Evolutionary conservation across 2,113 vertebrate species (phyloP).

Genomic region (Melospiza georgiana): DNA sequence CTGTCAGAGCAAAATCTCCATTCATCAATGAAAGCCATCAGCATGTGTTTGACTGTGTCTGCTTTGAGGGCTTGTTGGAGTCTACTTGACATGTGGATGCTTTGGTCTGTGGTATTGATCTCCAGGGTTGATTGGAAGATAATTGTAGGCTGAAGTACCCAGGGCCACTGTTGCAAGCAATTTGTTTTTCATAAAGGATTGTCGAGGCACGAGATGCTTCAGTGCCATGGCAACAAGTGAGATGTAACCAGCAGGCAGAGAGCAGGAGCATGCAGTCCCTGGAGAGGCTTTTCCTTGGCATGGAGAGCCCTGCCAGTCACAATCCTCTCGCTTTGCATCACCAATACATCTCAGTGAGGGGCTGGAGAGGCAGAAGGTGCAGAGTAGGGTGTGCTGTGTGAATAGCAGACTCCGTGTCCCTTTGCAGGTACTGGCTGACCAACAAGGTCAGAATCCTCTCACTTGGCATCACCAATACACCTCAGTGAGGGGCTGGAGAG

Average conservation of each 20-base stretch:
- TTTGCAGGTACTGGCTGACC: slow-evolving; percentile 91
- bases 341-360: neutral
- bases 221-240: slow-evolving; percentile 61
- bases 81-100: slow-evolving; percentile 25
- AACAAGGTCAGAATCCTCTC: slow-evolving; percentile 79
- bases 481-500: no score
- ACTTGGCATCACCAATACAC: no score
- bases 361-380: neutral
- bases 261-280: slow-evolving; percentile 25
- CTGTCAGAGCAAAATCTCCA: neutral
- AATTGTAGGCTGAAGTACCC: slow-evolving; percentile 56
- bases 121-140: slow-evolving; percentile 33
- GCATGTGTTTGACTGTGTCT: neutral
- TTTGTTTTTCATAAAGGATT: slow-evolving; percentile 59
- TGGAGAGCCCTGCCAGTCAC: slow-evolving; percentile 23
- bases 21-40: slow-evolving; percentile 15
- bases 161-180: slow-evolving; percentile 28
- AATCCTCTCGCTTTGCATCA: neutral
- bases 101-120: slow-evolving; percentile 50
- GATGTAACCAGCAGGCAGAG: slow-evolving; percentile 20
- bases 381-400: neutral
- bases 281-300: slow-evolving; percentile 38
- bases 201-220: slow-evolving; percentile 38
- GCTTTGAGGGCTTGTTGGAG: neutral
- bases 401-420: neutral